A percentile compares a stretch with the other conserved stretches of the same genome.
phyloP scores from a whole-genome alignment of 2,113 vertebrate species.

The Syngnathus floridae region DNA sequence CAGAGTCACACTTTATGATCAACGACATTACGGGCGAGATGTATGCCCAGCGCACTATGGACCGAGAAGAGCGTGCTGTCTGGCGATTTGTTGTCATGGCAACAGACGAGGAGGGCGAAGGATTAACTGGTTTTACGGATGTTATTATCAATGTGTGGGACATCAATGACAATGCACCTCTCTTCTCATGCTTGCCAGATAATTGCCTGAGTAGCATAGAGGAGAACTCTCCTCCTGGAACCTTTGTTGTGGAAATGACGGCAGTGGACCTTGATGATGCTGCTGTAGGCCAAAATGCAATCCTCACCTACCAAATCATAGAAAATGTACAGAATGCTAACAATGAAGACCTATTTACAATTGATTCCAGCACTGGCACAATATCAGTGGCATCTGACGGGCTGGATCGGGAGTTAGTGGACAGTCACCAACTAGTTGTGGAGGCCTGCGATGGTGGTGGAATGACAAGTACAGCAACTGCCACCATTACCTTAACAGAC shows the following conservation, averaged over 20 bases:
- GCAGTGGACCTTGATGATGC: constrained; percentile 80
- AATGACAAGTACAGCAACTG: constrained; percentile 76
- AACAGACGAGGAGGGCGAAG: constrained; percentile 83
- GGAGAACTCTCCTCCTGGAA: constrained; percentile 77
- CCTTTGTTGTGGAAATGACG: constrained; percentile 78
- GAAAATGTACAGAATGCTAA: constrained; percentile 55
- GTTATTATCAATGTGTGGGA: constrained; percentile 86
- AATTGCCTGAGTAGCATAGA: constrained; percentile 74
- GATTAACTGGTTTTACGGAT: constrained; percentile 84
- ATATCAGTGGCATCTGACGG: constrained; percentile 69
- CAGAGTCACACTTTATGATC: constrained; percentile 80
- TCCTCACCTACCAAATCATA: constrained; percentile 76
- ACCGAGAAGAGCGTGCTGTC: constrained; percentile 78
- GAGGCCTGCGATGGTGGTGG: constrained; percentile 83
- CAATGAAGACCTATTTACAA: constrained; percentile 67
- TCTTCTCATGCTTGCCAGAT: constrained; percentile 73
- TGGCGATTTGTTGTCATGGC: constrained; percentile 88
- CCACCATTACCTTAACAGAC: constrained; percentile 71
- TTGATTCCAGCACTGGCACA: constrained; percentile 75
- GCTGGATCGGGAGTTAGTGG: constrained; percentile 76
- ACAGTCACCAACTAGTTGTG: constrained; percentile 69
- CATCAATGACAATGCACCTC: constrained; percentile 81
- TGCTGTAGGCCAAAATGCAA: constrained; percentile 78
- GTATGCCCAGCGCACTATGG: constrained; percentile 77
- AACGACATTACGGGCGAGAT: constrained; percentile 81